Evolutionary conservation across 1,140 invertebrate species (phyloP), one percentile per base, ranked within the genome.

Genomic region (Cecropterus lyciades): DNA sequence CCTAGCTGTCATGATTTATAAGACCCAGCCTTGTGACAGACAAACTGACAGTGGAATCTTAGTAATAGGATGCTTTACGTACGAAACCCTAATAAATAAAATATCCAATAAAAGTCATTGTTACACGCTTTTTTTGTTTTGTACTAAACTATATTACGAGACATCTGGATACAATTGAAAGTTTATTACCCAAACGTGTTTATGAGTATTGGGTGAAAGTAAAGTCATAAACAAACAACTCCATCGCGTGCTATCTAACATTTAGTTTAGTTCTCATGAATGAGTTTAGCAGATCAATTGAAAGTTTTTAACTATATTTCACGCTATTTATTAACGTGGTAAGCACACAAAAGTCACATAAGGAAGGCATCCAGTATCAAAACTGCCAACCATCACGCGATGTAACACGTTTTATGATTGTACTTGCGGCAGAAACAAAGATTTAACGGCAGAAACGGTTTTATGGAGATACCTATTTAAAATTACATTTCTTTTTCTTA

Each of bases 261-360:
- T 59, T 59, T 27, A 17, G 33, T 55, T 20, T 27, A 27, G 15
- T 60, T 48, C 42, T 46, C 33, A 51, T 48, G 45, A 62, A 62
- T 40, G 16, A 11, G 48, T 63, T 48, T 42, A 63, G 48, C 10
- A 49, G 48, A 42, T 62, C 48, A 63, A 52, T 52, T 63, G 59
- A 63, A 63, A 63, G 15, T 62, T 63, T 63, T 63, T 52, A 16
- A 62, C 24, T 20, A 6, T 15, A 17, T 37, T 49, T 49, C 30
- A 37, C 16, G 0, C 46, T 42, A 6, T 51, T 51, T 42, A 51
- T 51, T 40, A 51, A 42, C 33, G 17, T 24, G 15, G 17, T 40
- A 62, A 51, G 48, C 33, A 52, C 52, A 42, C 20, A 52, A 63
- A 63, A 42, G 15, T 63, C 17, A 11, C 37, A 14, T 33, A 52